phyloP scores from a whole-genome alignment of 2,113 vertebrate genomes.

The Halichoeres trimaculatus region DNA sequence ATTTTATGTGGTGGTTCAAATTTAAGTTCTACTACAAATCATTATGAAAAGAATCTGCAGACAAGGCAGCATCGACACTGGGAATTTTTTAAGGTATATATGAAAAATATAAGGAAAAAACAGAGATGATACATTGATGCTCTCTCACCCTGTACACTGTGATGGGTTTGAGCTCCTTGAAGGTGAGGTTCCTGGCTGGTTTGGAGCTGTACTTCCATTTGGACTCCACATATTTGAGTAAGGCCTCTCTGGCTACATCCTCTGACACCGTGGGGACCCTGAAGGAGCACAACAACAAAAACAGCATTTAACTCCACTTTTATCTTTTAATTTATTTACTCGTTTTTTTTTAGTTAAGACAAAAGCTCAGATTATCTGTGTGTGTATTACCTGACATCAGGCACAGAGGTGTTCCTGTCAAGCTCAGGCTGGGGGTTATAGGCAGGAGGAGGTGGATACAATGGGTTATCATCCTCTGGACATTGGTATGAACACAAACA shows the following conservation, averaged over 20 bases:
- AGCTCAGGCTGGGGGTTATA: constrained; percentile 76
- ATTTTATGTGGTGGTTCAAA: too few species aligned
- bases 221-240: constrained; percentile 83
- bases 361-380: background rate
- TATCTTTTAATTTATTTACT: too few species aligned
- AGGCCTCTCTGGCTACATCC: constrained; percentile 82
- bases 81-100: too few species aligned
- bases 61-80: too few species aligned
- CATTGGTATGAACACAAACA: constrained; percentile 1
- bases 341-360: too few species aligned
- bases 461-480: constrained; percentile 64
- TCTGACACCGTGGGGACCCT: constrained; percentile 84
- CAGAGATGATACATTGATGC: background rate
- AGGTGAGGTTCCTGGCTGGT: constrained; percentile 81
- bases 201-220: constrained; percentile 84
- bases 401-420: constrained; percentile 76
- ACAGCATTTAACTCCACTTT: background rate
- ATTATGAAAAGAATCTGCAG: too few species aligned
- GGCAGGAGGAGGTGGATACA: constrained; percentile 79
- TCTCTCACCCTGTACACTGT: constrained; percentile 83
- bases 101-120: background rate
- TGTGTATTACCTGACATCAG: constrained; percentile 72
- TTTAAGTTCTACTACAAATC: too few species aligned
- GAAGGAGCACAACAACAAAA: background rate
- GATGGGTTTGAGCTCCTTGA: constrained; percentile 81